A percentile compares a stretch with the other conserved stretches of the same genome.
Evolutionary conservation across 1,140 invertebrate species (phyloP).

Genomic region (Temnothorax curvispinosus): DNA sequence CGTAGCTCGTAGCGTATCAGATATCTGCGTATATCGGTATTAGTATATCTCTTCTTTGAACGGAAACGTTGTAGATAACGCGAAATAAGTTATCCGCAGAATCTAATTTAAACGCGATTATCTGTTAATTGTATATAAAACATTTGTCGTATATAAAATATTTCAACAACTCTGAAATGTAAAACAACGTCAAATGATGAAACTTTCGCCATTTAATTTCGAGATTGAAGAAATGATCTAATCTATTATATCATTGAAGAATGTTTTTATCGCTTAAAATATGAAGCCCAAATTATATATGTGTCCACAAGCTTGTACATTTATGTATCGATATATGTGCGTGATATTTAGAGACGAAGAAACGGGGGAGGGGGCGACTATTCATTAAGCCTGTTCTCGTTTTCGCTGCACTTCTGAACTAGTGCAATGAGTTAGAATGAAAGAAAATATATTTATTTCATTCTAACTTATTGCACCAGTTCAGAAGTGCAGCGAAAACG

Average conservation of each 20-base stretch:
- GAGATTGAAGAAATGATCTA: neutral
- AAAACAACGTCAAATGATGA: neutral
- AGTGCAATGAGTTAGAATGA: no score
- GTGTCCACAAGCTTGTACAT: neutral
- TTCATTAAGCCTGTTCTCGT: neutral
- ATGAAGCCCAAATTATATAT: neutral
- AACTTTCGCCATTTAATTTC: neutral
- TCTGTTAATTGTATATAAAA: neutral
- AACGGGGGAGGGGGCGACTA: neutral
- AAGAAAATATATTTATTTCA: no score
- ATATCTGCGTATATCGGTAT: neutral
- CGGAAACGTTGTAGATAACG: constrained; percentile 11
- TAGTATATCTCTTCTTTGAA: neutral
- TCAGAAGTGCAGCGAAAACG: no score
- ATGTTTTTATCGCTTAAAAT: neutral
- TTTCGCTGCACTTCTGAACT: no score
- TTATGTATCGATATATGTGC: neutral
- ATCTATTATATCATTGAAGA: neutral
- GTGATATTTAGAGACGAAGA: constrained; percentile 3
- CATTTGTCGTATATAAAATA: neutral
- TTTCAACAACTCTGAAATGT: neutral
- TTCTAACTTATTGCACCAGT: no score
- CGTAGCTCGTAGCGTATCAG: neutral
- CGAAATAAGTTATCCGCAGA: no score
- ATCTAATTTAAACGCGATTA: constrained; percentile 8